A percentile compares a stretch with the other conserved stretches of the same genome.
phyloP scores from a whole-genome alignment of 2,888 invertebrate genomes.

The Epinotia demarniana region DNA sequence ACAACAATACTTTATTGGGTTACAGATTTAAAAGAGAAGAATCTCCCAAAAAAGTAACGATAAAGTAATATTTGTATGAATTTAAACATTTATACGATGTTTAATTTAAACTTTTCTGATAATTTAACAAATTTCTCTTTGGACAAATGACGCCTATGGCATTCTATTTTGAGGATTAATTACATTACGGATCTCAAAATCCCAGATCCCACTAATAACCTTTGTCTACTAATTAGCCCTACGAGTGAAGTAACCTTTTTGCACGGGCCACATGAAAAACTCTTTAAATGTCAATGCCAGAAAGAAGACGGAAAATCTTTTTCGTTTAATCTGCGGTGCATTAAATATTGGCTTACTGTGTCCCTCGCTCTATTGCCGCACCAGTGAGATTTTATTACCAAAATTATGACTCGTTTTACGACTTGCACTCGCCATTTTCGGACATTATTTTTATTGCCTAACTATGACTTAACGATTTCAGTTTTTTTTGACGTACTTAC shows the following conservation, averaged over 20 bases:
- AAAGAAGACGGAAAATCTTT: background rate
- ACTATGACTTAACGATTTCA: constrained; percentile 41
- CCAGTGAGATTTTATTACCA: constrained; percentile 41
- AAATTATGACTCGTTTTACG: constrained; percentile 44
- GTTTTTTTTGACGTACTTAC: constrained; percentile 22
- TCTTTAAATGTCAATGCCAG: background rate
- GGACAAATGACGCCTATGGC: no score
- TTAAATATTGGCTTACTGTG: constrained; percentile 21
- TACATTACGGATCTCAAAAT: no score
- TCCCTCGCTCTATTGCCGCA: background rate
- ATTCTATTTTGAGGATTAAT: no score
- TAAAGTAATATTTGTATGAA: no score
- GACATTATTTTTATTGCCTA: constrained; percentile 57
- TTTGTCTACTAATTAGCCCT: no score
- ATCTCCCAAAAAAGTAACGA: no score
- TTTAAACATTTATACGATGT: no score
- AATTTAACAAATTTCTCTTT: no score
- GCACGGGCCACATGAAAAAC: background rate
- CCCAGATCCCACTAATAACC: no score
- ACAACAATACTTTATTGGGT: background rate
- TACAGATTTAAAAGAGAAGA: background rate
- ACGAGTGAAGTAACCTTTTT: no score
- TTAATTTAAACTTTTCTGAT: no score
- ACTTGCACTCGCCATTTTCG: constrained; percentile 47
- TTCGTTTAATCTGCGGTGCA: background rate